Base-by-base conservation (phyloP, 2,888 invertebrate genomes). In the Stenodera caucasica region DNA sequence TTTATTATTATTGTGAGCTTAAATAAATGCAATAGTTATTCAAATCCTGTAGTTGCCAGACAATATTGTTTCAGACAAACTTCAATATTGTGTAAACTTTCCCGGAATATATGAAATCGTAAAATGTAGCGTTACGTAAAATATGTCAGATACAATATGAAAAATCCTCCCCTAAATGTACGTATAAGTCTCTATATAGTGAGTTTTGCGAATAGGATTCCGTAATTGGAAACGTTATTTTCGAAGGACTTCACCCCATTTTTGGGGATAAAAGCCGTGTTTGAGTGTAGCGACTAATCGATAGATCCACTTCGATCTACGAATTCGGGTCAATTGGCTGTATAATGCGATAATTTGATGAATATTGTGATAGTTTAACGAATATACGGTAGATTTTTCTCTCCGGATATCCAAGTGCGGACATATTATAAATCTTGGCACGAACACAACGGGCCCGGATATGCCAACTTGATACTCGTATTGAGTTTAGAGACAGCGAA, bases 91-190 rank as follows among this genome's bases (percentile, higher is more conserved):
- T 58, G 58, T 49, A 61, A 62, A 62, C 55, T 62, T 62, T 56
- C 21, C 30, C 32, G 40, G 52, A 58, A 56, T n/a, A 45, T 21
- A 62, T 58, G 58, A 58, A 49, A 55, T 58, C 62, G 37, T 62
- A 62, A 62, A 62, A 53, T 62, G 62, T 58, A 58, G 56, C 62
- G 58, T 58, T 53, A 62, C 55, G 58, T 58, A 58, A 62, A 58
- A 62, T 58, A 49, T 58, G 62, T 62, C 62, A 62, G 58, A 32
- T 62, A 56, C 62, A 62, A 56, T 56, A 53, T 56, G 55, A 18
- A 15, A 58, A 56, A 58, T 58, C 58, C 54, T 56, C 56, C 56
- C 58, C 58, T 62, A 62, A 58, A 58, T 55, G 49, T 61, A 40
- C 18, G 15, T 15, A 18, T 40, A 18, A 45, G 21, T 45, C 12